Evolutionary conservation across 2,797 vertebrate genomes (phyloP), one percentile per base, ranked within the genome.

Genomic region (Ciconia nigra): DNA sequence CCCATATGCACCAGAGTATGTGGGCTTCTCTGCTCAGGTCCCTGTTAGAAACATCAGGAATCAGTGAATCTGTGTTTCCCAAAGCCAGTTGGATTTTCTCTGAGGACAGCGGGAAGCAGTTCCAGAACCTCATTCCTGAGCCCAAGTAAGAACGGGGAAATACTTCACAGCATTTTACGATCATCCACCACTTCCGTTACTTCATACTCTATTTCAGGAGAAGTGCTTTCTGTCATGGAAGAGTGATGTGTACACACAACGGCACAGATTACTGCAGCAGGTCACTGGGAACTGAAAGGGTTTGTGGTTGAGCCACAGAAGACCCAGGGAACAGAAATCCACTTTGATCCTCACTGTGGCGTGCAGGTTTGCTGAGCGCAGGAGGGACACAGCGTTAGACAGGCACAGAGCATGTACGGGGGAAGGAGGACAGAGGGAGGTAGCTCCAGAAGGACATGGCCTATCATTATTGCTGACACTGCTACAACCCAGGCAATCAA

Each of bases 1-100:
- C 28, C 59, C 10, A 0, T 3, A 8, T 0, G 31, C 61, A 26
- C 16, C 65, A 2, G 16, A 35, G 31, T 0, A 9, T 0, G 5
- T 1, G 58, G 31, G 69, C 59, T 67, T 73, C 77, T 41, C 70
- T 74, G 73, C n/a, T 24, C 84, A 6, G 20, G 1, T 10, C 44
- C 8, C 1, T 5, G 19, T 7, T 9, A 51, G 24, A 58, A 62
- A 54, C 33, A 16, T 1, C 71, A n/a, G 47, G 22, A 22, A 19
- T 1, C 8, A 5, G 37, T 1, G 6, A 28, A 7, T 41, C 11
- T 5, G 13, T 6, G 52, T 11, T 41, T 24, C 78, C 61, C 71
- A 47, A 29, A 69, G 54, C 29, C 28, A 18, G 28, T 0, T 13
- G 67, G 66, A 25, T 61, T 77, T 67, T 61, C 67, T 66, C 46